Conservation (phyloP, 2,113 vertebrate genomes). For the Calidris pygmaea region DNA sequence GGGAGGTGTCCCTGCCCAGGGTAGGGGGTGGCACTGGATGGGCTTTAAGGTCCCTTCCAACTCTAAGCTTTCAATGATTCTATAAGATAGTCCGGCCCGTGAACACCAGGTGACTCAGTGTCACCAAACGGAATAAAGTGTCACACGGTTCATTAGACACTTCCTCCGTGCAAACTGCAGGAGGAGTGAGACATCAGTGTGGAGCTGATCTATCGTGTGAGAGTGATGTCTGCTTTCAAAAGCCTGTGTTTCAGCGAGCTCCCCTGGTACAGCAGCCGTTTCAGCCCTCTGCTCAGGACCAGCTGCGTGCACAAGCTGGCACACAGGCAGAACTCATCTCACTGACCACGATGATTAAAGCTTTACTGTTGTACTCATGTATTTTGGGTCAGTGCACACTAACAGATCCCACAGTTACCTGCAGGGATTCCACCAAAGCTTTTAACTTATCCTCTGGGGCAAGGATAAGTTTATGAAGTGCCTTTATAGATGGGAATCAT, state of each 20-base stretch:
- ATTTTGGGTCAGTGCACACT: not conserved
- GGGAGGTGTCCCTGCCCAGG: too few relatives aligned
- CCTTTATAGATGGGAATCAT: not conserved
- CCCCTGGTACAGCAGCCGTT: not conserved
- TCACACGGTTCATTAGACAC: not conserved
- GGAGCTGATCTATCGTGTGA: not conserved
- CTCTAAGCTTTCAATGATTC: too few relatives aligned
- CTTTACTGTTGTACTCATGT: not conserved
- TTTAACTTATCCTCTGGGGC: not conserved
- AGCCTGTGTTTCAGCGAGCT: not conserved
- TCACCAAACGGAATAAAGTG: not conserved
- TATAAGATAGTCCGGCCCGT: fast-evolving
- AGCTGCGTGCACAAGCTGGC: not conserved
- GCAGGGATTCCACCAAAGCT: not conserved
- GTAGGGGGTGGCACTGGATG: too few relatives aligned
- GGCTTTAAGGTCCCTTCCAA: too few relatives aligned
- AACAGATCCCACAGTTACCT: not conserved
- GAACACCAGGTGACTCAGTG: not conserved
- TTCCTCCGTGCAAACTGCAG: not conserved
- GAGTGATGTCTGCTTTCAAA: not conserved
- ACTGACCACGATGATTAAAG: fast-evolving
- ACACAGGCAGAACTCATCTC: not conserved
- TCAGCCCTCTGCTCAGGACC: not conserved
- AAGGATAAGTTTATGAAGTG: not conserved
- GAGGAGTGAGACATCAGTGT: not conserved